Evolutionary conservation across 1,140 invertebrate genomes (phyloP).

Genomic region (Drosophila ananassae): DNA sequence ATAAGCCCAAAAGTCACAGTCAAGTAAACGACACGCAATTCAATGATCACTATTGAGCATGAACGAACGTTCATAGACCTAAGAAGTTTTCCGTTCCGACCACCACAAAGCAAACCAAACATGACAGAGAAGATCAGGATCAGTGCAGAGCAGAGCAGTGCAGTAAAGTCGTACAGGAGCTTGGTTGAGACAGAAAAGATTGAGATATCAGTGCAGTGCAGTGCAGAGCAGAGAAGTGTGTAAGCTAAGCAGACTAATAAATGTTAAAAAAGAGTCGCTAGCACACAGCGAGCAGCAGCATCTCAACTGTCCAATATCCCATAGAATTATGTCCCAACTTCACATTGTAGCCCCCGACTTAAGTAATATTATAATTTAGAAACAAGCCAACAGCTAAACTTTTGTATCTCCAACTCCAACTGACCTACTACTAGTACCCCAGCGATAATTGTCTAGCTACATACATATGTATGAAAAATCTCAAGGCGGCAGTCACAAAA

Average conservation of each 20-base stretch:
- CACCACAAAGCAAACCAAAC: conserved; percentile 71
- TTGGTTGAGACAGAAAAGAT: conserved; percentile 53
- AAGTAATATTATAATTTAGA: conserved; percentile 66
- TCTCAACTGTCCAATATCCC: too few relatives aligned
- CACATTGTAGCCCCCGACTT: conserved; percentile 54
- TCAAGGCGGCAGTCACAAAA: conserved; percentile 51
- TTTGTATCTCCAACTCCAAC: conserved; percentile 50
- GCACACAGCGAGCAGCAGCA: too few relatives aligned
- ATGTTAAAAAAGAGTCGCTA: conserved; percentile 29
- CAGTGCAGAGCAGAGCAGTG: conserved; percentile 57
- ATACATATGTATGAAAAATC: conserved; percentile 43
- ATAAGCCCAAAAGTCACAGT: conserved; percentile 78
- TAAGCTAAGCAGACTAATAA: conserved; percentile 24
- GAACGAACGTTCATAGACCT: conserved; percentile 70
- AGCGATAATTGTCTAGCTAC: conserved; percentile 23
- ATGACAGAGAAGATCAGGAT: conserved; percentile 71
- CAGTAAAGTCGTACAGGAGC: conserved; percentile 51
- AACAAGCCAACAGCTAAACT: conserved; percentile 21
- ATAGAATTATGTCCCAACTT: conserved; percentile 64
- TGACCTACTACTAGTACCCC: conserved; percentile 9
- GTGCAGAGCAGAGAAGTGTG: conserved; percentile 24
- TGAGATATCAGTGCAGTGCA: conserved; percentile 22
- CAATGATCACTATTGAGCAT: too few relatives aligned
- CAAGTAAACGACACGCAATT: conserved; percentile 82
- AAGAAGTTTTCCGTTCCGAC: conserved; percentile 80